A percentile compares a stretch with the other conserved stretches of the same genome.
phyloP scores from a whole-genome alignment of 53 echinoderm and acorn worm species.

The Astropecten irregularis region DNA sequence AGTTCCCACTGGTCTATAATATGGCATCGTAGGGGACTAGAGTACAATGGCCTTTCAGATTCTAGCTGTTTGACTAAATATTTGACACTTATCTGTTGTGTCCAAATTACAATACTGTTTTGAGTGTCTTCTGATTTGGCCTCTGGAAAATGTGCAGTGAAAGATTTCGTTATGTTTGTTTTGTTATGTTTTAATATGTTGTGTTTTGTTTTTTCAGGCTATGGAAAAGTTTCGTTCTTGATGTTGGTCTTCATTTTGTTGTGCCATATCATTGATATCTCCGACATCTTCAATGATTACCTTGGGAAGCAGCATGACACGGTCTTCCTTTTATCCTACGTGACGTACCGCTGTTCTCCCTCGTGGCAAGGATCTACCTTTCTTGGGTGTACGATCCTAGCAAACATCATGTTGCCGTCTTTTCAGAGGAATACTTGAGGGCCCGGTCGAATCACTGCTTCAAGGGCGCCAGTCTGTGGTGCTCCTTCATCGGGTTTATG shows the following conservation, averaged over 20 bases:
- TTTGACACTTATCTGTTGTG: too few species aligned
- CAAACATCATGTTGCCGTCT: neutral
- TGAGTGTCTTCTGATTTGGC: too few species aligned
- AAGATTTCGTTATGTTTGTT: too few species aligned
- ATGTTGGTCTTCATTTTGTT: neutral
- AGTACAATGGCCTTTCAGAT: too few species aligned
- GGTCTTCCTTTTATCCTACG: neutral
- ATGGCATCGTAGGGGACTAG: too few species aligned
- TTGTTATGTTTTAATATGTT: too few species aligned
- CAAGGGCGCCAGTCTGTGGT: neutral
- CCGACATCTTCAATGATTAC: neutral
- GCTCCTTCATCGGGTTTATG: neutral
- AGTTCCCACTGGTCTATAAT: too few species aligned
- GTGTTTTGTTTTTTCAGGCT: too few species aligned
- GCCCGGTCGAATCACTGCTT: neutral
- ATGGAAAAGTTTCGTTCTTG: neutral
- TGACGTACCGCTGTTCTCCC: conserved; percentile 12
- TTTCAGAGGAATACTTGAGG: neutral
- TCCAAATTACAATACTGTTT: too few species aligned
- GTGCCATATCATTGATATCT: neutral
- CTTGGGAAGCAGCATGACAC: neutral
- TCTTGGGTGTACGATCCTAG: neutral
- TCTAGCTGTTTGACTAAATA: too few species aligned
- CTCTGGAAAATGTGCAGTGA: too few species aligned
- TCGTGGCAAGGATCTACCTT: neutral